A percentile compares a stretch with the other conserved stretches of the same genome.
Evolutionary conservation across 2,888 invertebrate genomes (phyloP).

Genomic region (Drosophila greeni): DNA sequence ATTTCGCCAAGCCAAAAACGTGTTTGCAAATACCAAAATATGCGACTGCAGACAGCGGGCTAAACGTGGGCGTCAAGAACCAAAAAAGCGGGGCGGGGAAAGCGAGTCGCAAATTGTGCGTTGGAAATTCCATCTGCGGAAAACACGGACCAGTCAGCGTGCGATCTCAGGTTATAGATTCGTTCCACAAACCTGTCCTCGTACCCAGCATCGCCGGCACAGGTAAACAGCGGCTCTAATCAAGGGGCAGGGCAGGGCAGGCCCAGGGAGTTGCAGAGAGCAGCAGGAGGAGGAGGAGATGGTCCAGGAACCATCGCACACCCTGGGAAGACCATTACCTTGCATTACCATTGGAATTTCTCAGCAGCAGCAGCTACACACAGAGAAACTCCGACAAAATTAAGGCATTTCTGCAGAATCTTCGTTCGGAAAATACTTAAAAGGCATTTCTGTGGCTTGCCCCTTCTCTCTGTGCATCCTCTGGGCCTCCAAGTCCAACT

Average conservation of each 20-base stretch:
- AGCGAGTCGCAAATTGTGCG: constrained; percentile 58
- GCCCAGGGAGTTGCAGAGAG: constrained; percentile 14
- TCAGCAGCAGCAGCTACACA: constrained; percentile 38
- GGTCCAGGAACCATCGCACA: constrained; percentile 30
- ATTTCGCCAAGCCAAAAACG: constrained; percentile 62
- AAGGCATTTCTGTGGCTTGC: neutral
- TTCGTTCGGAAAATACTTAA: neutral
- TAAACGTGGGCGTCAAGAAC: constrained; percentile 66
- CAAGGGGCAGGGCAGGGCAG: constrained; percentile 45
- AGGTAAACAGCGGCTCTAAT: constrained; percentile 72
- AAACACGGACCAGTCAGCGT: constrained; percentile 38
- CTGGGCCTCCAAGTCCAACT: constrained; percentile 54
- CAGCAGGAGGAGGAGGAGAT: constrained; percentile 27
- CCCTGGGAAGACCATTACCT: constrained; percentile 50
- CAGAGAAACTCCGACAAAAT: constrained; percentile 1
- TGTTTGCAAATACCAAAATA: constrained; percentile 51
- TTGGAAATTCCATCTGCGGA: constrained; percentile 56
- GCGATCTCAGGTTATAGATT: constrained; percentile 72
- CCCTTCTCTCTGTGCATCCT: constrained; percentile 9
- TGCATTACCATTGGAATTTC: constrained; percentile 70
- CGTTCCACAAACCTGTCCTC: constrained; percentile 71
- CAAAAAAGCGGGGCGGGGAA: constrained; percentile 49
- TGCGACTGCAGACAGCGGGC: constrained; percentile 21
- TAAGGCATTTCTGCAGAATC: neutral
- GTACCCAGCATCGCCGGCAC: constrained; percentile 51